Percentiles rank a stretch among this genome's conserved stretches.
phyloP scores from a whole-genome alignment of 2,113 vertebrate genomes.

The Nyctereutes procyonoides region DNA sequence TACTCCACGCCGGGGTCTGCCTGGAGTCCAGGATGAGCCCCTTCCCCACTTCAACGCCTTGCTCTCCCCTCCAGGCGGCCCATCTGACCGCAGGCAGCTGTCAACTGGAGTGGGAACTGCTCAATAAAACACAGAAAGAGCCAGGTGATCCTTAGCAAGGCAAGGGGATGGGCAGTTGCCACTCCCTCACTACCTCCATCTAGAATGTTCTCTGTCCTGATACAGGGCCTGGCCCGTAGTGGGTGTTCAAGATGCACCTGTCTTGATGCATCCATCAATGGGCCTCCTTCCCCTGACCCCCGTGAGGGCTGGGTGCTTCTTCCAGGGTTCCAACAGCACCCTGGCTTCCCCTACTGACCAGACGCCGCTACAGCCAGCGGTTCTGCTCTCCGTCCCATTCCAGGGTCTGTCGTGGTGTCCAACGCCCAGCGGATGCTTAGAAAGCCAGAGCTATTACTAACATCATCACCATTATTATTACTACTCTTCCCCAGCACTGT shows the following conservation, averaged over 20 bases:
- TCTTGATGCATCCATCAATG: not conserved
- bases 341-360: not conserved
- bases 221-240: not conserved
- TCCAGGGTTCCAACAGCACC: not conserved
- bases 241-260: not conserved
- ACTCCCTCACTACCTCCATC: not conserved
- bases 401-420: not conserved
- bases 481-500: not conserved
- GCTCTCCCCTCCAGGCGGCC: not conserved
- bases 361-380: accelerated
- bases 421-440: not conserved
- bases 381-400: accelerated
- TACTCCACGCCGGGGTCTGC: not conserved
- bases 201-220: not conserved
- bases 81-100: not conserved
- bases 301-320: not conserved
- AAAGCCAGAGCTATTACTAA: not conserved
- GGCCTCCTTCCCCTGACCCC: no score
- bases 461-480: not conserved
- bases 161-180: not conserved
- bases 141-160: not conserved
- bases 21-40: not conserved
- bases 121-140: not conserved
- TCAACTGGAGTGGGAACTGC: not conserved
- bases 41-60: not conserved